Evolutionary conservation across 1,140 invertebrate genomes (phyloP).

Genomic region (Pseudomyrmex pallidus): DNA sequence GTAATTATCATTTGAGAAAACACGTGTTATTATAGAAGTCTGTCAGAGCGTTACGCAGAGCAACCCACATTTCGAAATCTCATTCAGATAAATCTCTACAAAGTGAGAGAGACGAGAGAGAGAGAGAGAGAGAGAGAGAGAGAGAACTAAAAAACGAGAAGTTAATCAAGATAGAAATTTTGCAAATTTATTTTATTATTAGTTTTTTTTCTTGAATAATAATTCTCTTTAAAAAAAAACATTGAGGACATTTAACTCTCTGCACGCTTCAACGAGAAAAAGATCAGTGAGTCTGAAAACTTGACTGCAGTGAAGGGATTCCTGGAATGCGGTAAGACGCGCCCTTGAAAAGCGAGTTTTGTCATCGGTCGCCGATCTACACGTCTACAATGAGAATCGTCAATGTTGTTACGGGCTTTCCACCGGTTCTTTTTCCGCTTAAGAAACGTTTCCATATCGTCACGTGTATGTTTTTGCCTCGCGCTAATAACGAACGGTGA

Average conservation of each 20-base stretch:
- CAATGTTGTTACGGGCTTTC: slow-evolving; percentile 58
- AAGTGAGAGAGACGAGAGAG: not conserved
- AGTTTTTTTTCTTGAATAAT: not conserved
- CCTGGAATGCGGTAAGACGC: slow-evolving; percentile 25
- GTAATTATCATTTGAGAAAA: slow-evolving; percentile 24
- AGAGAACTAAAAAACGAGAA: too few species aligned
- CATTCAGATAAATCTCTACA: not conserved
- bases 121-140: too few species aligned
- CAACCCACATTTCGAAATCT: not conserved
- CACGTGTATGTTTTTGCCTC: not conserved
- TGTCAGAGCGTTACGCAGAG: not conserved
- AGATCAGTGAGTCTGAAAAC: slow-evolving; percentile 8
- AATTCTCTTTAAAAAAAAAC: too few species aligned
- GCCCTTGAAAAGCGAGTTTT: slow-evolving; percentile 63
- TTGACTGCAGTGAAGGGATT: slow-evolving; percentile 38
- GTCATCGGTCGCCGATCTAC: slow-evolving; percentile 47
- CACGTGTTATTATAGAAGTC: slow-evolving; percentile 12
- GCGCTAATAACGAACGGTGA: not conserved
- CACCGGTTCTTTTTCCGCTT: slow-evolving; percentile 25
- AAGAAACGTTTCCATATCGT: slow-evolving; percentile 1
- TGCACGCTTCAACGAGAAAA: not conserved
- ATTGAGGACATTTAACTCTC: not conserved
- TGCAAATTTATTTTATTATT: too few species aligned
- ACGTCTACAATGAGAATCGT: slow-evolving; percentile 53
- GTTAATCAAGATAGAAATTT: too few species aligned